Evolutionary conservation across 2,113 vertebrate genomes (phyloP).

Genomic region (Pollimyrus isidori): DNA sequence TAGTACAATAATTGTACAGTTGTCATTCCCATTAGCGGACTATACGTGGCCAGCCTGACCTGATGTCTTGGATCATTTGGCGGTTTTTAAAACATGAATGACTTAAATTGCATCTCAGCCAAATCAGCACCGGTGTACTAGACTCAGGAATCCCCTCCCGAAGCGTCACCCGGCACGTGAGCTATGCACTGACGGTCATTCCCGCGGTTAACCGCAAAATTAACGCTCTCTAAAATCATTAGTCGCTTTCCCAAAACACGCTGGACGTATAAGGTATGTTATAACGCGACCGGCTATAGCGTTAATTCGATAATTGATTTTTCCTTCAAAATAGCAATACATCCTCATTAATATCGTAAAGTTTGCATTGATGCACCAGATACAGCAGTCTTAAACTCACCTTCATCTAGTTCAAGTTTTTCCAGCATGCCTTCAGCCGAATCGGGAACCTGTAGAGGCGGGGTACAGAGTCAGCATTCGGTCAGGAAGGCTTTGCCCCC

Average conservation of each 20-base stretch:
- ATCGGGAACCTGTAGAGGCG: conserved; percentile 55
- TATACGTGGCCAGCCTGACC: neutral
- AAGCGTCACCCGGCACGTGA: neutral
- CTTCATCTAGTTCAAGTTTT: conserved; percentile 78
- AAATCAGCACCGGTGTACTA: neutral
- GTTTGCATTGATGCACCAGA: neutral
- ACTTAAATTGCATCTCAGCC: neutral
- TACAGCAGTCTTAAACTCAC: conserved; percentile 49
- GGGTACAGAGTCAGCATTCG: conserved; percentile 1
- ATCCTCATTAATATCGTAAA: neutral
- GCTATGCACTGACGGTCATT: neutral
- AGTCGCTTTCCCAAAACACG: neutral
- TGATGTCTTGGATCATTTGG: neutral
- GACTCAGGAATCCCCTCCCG: neutral
- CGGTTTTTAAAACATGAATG: neutral
- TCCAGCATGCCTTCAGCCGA: conserved; percentile 82
- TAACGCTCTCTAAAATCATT: neutral
- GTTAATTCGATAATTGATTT: neutral
- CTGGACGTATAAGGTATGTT: neutral
- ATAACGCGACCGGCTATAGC: neutral
- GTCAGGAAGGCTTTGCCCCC: neutral
- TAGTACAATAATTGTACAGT: neutral
- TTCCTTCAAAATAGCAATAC: neutral
- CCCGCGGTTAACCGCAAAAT: neutral
- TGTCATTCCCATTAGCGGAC: neutral